Conservation (phyloP, 2,888 invertebrate species). For the Catotricha subobsoleta region DNA sequence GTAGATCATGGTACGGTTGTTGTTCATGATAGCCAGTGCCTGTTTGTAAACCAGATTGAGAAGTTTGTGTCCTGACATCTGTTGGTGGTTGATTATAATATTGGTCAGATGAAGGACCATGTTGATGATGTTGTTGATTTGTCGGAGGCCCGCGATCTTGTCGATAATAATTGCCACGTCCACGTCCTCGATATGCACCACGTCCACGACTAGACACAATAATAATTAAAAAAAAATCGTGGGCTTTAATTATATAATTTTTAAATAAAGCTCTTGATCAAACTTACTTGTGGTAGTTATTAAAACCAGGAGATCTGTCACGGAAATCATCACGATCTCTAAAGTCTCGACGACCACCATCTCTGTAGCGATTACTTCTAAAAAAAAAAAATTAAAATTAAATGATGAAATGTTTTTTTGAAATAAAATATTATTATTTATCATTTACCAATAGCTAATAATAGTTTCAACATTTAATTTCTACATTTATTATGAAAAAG, state of each 20-base stretch:
- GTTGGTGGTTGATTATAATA: slow-evolving; percentile 9
- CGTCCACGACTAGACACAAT: slow-evolving; percentile 11
- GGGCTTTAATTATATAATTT: neutral
- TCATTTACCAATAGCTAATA: too few relatives aligned
- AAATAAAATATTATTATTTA: too few relatives aligned
- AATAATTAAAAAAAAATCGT: neutral
- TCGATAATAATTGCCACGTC: slow-evolving; percentile 5
- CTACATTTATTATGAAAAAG: too few relatives aligned
- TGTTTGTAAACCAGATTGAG: slow-evolving; percentile 7
- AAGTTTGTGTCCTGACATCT: slow-evolving; percentile 3
- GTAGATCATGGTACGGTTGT: slow-evolving; percentile 6
- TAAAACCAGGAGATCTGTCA: slow-evolving; percentile 11
- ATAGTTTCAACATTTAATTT: too few relatives aligned
- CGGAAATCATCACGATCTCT: slow-evolving; percentile 11
- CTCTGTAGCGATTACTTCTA: slow-evolving; percentile 11
- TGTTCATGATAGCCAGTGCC: slow-evolving; percentile 1
- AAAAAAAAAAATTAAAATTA: neutral
- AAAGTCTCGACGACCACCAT: slow-evolving; percentile 10
- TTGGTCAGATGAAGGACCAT: slow-evolving; percentile 7
- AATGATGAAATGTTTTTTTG: too few relatives aligned
- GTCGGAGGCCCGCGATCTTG: slow-evolving; percentile 6
- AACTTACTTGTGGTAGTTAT: slow-evolving; percentile 5
- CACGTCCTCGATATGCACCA: slow-evolving; percentile 9
- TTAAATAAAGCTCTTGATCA: neutral
- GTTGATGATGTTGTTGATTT: slow-evolving; percentile 8